phyloP scores from a whole-genome alignment of 2,113 vertebrate species.

The Menidia beryllina region DNA sequence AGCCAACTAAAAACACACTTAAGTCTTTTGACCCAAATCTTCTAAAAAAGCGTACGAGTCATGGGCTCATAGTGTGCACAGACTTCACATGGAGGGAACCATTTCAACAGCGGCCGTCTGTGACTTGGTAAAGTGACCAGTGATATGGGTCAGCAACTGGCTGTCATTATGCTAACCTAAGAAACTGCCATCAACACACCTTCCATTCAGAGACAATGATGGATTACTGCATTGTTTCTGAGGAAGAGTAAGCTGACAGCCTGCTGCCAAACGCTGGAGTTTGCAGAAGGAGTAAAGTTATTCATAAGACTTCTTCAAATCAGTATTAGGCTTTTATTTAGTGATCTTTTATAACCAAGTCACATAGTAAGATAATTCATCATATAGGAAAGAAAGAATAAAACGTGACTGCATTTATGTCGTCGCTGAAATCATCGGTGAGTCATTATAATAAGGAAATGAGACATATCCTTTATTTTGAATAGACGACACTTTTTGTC shows the following conservation, averaged over 20 bases:
- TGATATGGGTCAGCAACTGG: conserved; percentile 52
- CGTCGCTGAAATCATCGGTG: conserved; percentile 10
- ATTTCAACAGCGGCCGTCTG: conserved; percentile 2
- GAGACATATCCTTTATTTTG: conserved; percentile 37
- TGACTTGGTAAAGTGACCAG: conserved; percentile 42
- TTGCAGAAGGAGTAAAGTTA: too few relatives aligned
- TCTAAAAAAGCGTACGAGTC: neutral
- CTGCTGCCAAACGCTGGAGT: conserved; percentile 3
- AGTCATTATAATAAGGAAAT: conserved; percentile 28
- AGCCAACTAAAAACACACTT: conserved; percentile 4
- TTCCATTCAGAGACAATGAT: conserved; percentile 44
- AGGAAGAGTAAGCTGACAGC: conserved; percentile 28
- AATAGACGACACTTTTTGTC: neutral
- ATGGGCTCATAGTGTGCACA: neutral
- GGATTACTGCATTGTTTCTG: neutral
- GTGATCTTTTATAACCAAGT: too few relatives aligned
- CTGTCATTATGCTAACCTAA: conserved; percentile 29
- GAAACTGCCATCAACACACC: conserved; percentile 43
- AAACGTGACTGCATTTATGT: too few relatives aligned
- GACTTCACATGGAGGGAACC: neutral
- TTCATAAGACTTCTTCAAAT: too few relatives aligned
- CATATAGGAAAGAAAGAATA: too few relatives aligned
- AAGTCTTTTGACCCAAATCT: conserved; percentile 3
- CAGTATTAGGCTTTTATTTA: too few relatives aligned
- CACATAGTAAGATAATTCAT: too few relatives aligned